phyloP scores from a whole-genome alignment of 2,888 invertebrate genomes.

The Chaetogeoica ovagalla region DNA sequence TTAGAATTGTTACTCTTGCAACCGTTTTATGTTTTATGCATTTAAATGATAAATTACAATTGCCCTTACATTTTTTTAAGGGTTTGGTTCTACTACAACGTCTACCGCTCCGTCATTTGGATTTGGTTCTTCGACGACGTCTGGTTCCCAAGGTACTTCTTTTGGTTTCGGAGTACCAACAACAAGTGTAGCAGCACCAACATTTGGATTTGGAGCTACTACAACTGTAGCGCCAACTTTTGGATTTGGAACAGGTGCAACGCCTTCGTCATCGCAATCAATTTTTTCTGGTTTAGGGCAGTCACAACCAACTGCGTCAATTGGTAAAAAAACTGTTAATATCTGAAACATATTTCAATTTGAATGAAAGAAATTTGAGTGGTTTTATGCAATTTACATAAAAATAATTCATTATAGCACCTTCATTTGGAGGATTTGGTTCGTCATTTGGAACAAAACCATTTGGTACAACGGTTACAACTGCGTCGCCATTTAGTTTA shows the following conservation, averaged over 20 bases:
- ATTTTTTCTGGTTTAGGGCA: conserved; percentile 59
- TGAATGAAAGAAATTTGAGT: too few relatives aligned
- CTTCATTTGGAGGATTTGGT: conserved; percentile 56
- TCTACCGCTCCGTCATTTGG: conserved; percentile 36
- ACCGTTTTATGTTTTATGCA: too few relatives aligned
- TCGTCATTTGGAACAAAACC: conserved; percentile 56
- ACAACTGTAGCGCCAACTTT: conserved; percentile 61
- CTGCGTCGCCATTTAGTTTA: conserved; percentile 59
- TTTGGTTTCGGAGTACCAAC: not conserved
- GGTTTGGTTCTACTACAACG: conserved; percentile 26
- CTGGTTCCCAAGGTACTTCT: not conserved
- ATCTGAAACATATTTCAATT: not conserved
- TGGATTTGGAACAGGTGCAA: conserved; percentile 61
- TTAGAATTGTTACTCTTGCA: too few relatives aligned
- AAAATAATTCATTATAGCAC: conserved; percentile 9
- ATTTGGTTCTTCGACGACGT: conserved; percentile 50
- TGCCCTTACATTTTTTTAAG: not conserved
- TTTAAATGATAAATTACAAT: not conserved
- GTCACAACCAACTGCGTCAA: conserved; percentile 58
- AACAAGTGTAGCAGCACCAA: conserved; percentile 50
- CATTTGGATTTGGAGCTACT: conserved; percentile 56
- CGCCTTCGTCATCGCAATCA: conserved; percentile 63
- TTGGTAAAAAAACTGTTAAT: conserved; percentile 20
- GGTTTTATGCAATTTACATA: not conserved
- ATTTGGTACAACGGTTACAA: conserved; percentile 55